Evolutionary conservation across 2,888 invertebrate genomes (phyloP), one percentile per base, ranked within the genome.

Genomic region (Eristalis pertinax): DNA sequence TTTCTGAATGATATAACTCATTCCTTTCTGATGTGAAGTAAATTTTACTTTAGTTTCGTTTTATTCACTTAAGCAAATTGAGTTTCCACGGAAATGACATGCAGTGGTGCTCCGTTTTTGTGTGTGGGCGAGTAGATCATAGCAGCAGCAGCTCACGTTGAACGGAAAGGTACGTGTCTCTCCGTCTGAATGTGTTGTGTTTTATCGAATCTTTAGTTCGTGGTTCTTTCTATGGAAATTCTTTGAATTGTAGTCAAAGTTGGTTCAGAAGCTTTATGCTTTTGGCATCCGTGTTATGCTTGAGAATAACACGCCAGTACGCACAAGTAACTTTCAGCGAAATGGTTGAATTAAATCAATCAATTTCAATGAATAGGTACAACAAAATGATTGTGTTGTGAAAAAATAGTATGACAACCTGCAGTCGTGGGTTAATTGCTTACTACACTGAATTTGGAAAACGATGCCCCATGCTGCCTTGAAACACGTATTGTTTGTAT

Each of bases 31-130:
- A 24, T 60, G 60, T 15, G 60, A 15, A 60, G 60, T 60, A 60
- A 60, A 60, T 60, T 29, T 60, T 13, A 60, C 60, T 60, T 60
- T 60, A 60, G 60, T 60, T 60, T 60, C 60, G 26, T 60, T 60
- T 60, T 60, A 60, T 60, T 60, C 60, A 60, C 60, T 60, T 60
- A 60, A 60, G 26, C 26, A 60, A 60, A 60, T 60, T 60, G 60
- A 60, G 60, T 60, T 60, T 13, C 26, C 26, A 15, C 15, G 26
- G 60, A 13, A 50, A 29, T 60, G 60, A 26, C 26, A 60, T 60
- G 60, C 50, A 50, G 50, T 19, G 50, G 50, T 50, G 50, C 50
- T n/a, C 50, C 19, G 19, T 50, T 19, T 32, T 50, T 19, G 8
- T 19, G 2, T 50, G 50, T 50, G 50, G 19, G 8, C 8, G 50